Evolutionary conservation across 2,888 invertebrate species (phyloP), one percentile per base, ranked within the genome.

Genomic region (Proisotoma minuta): DNA sequence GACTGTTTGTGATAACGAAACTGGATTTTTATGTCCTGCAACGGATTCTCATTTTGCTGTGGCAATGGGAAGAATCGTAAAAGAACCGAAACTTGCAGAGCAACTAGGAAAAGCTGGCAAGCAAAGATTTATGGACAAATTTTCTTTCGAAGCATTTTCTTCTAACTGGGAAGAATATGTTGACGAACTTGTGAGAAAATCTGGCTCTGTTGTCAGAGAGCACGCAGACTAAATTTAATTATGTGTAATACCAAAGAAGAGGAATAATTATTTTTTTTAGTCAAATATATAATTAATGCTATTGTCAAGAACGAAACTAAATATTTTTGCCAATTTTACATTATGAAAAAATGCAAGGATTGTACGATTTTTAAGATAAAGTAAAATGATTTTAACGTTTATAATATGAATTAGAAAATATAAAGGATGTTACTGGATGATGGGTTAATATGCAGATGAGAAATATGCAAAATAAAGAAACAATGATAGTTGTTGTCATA

Each of bases 81-180:
- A 81, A 4, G 83, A 87, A 74, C 82, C 84, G 29, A 80, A 82
- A 20, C 75, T 86, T 27, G 81, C 83, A 12, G 78, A 82, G 15
- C 82, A 82, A 69, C 84, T 96, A 80, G 96, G 96, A 1, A 80
- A 82, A 61, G 84, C 85, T 69, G 95, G 93, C 0, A 82, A 82
- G 63, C 82, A 85, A 71, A 82, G 89, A 70, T 89, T 95, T 71
- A 82, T 87, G 58, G 83, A 85, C 1, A 84, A 84, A 70, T 96
- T 96, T 78, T 93, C 94, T 0, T 91, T 91, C 77, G 82, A 85
- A 72, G 86, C 87, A 34, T 96, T 95, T 77, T 82, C 84, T 0
- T 81, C 83, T 52, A 84, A 86, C 73, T 78, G 91, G 57, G 84
- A 87, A 75, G 78, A 81, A 12, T 73, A 76, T 39, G 66, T 80